Base-by-base conservation (phyloP, 2,113 vertebrate species). In the Paramormyrops kingsleyae region DNA sequence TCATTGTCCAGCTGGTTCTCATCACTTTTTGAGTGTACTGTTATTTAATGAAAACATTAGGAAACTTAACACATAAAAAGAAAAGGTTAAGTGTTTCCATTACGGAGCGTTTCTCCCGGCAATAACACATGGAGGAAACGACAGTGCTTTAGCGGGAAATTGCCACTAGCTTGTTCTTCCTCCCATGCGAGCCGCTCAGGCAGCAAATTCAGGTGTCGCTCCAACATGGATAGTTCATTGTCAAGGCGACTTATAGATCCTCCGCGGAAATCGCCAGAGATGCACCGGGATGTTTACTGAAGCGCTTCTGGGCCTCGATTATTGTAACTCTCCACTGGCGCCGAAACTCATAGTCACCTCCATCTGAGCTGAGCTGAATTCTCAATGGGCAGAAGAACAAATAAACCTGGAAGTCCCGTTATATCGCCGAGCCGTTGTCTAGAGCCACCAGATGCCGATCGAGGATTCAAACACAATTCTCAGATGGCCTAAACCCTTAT, bases 11-110 rank as follows among this genome's bases (percentile, higher is more conserved):
- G 17, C 49, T 66, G 17, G 19, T 44, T 44, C 19, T 59, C 53
- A 88, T 39, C 39, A 12, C 56, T 87, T 53, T 87, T 87, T 53
- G 50, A 53, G 50, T 52, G 50, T 87, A 35, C 85, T 53, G 50
- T 87, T 87, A 87, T 87, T 87, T 87, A 87, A 87, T 87, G 85
- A 87, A 87, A 87, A 87, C 85, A 87, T 87, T 87, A 87, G 50
- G 49, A 87, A 53, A 56, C 85, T 87, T 87, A 50, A 87, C 85
- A 87, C 50, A 87, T 87, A 87, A 87, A 87, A 87, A 50, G 47
- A 56, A 56, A 42, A 87, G 85, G 85, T 87, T 87, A 87, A 87
- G 85, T 87, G 85, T 87, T 87, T 87, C 85, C 31, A 87, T 87
- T 56, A 87, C 6, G 17, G 85, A 53, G 49, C 24, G 42, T 53